Evolutionary conservation across 2,113 vertebrate genomes (phyloP).

Genomic region (Gadus chalcogrammus): DNA sequence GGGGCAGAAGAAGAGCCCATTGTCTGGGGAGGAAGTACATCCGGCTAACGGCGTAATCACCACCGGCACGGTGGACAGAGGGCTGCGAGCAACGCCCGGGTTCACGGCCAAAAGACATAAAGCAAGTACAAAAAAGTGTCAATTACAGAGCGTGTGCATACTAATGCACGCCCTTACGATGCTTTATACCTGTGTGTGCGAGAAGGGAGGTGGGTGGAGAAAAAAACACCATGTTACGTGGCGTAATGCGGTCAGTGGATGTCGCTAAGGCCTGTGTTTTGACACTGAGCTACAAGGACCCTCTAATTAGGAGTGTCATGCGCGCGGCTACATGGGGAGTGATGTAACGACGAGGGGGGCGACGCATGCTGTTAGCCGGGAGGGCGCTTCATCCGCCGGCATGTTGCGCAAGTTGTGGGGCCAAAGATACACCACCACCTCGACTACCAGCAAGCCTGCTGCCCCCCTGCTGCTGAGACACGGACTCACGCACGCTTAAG

Average conservation of each 20-base stretch:
- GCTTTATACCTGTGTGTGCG: slow-evolving; percentile 16
- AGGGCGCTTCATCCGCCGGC: slow-evolving; percentile 32
- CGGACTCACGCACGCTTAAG: no score
- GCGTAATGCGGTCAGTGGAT: slow-evolving; percentile 38
- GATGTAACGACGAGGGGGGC: slow-evolving; percentile 57
- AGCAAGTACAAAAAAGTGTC: slow-evolving; percentile 52
- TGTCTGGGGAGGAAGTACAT: slow-evolving; percentile 57
- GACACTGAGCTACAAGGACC: slow-evolving; percentile 52
- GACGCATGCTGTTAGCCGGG: slow-evolving; percentile 54
- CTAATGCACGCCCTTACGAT: slow-evolving; percentile 34
- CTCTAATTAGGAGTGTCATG: slow-evolving; percentile 64
- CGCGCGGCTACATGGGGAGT: slow-evolving; percentile 47
- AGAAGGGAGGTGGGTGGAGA: background rate
- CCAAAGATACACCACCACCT: no score
- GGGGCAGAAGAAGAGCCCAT: slow-evolving; percentile 47
- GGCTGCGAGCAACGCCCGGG: slow-evolving; percentile 29
- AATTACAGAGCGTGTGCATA: slow-evolving; percentile 57
- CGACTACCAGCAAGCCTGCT: no score
- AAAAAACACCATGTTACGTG: slow-evolving; percentile 6
- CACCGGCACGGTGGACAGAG: slow-evolving; percentile 59
- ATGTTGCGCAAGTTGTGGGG: background rate
- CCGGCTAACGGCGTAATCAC: slow-evolving; percentile 66
- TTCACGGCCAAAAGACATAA: slow-evolving; percentile 46
- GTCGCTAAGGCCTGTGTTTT: slow-evolving; percentile 54
- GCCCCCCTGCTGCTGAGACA: no score